These are phyloP conservation scores for Chelonoidis abingdonii DNA, from an alignment of 2,113 vertebrate genomes.

Conservation along the genomic window DNA sequence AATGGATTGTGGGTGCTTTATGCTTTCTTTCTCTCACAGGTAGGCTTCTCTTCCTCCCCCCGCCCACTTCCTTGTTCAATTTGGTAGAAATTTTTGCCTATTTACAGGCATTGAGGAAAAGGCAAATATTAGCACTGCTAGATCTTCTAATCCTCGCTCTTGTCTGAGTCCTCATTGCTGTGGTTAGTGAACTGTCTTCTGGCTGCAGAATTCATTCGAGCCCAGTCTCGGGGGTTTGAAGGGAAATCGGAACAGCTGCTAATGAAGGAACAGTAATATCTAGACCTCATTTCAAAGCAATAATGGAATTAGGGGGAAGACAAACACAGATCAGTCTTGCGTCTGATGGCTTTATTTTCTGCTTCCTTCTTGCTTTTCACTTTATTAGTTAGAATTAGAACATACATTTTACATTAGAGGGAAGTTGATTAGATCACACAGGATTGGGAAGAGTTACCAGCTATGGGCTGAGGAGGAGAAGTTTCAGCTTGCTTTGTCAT, in stretches of 20 bases:
- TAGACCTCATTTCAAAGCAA: slow-evolving; percentile 48
- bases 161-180: not conserved
- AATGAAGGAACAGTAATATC: slow-evolving; percentile 50
- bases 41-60: not conserved
- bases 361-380: slow-evolving; percentile 42
- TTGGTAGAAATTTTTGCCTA: not conserved
- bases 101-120: not conserved
- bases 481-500: slow-evolving; percentile 1
- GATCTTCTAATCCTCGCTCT: slow-evolving; percentile 19
- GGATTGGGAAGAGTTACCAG: not conserved
- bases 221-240: slow-evolving; percentile 44
- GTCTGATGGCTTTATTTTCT: slow-evolving; percentile 59
- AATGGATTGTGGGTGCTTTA: slow-evolving; percentile 52
- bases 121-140: not conserved
- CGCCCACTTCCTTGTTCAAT: not conserved
- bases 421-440: slow-evolving; percentile 27
- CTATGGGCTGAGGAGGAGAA: not conserved
- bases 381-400: slow-evolving; percentile 53
- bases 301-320: slow-evolving; percentile 66
- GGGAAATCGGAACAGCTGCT: slow-evolving; percentile 53
- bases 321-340: slow-evolving; percentile 46
- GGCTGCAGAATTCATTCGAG: slow-evolving; percentile 49
- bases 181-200: slow-evolving; percentile 34
- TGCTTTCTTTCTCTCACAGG: no score
- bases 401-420: slow-evolving; percentile 58